Conservation (phyloP, 2,888 invertebrate species). For the Monopis laevigella region DNA sequence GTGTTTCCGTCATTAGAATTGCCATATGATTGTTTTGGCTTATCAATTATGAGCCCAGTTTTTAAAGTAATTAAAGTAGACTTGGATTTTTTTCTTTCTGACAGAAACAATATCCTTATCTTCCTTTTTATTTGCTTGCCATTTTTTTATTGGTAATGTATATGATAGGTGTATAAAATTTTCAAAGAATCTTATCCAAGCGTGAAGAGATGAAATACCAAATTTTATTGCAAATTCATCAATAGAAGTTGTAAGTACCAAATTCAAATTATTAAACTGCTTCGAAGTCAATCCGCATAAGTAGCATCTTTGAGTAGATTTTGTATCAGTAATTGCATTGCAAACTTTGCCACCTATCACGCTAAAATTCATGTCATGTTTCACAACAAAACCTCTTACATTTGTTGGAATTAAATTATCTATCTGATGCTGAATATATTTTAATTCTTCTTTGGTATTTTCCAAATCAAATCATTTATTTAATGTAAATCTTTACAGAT, state of each 20-base stretch:
- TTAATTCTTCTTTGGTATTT: too few species aligned
- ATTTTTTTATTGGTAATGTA: not conserved
- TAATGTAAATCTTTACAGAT: too few species aligned
- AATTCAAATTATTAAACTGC: not conserved
- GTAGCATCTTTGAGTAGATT: too few species aligned
- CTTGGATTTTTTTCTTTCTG: not conserved
- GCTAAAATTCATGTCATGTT: too few species aligned
- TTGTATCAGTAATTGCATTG: too few species aligned
- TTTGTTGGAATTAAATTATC: too few species aligned
- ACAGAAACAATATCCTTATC: not conserved
- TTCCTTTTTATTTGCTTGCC: not conserved
- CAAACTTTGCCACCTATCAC: too few species aligned
- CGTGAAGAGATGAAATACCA: too few species aligned
- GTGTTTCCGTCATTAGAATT: constrained; percentile 20
- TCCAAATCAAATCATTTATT: too few species aligned
- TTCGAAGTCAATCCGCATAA: too few species aligned
- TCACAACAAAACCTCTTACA: too few species aligned
- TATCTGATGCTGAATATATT: too few species aligned
- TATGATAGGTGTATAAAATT: not conserved
- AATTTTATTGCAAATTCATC: not conserved
- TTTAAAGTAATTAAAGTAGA: not conserved
- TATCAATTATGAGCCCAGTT: constrained; percentile 2
- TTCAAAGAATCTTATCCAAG: not conserved
- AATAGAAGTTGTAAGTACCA: not conserved
- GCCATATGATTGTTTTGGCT: constrained; percentile 18